phyloP scores from a whole-genome alignment of 2,113 vertebrate species.

The Malurus melanocephalus region DNA sequence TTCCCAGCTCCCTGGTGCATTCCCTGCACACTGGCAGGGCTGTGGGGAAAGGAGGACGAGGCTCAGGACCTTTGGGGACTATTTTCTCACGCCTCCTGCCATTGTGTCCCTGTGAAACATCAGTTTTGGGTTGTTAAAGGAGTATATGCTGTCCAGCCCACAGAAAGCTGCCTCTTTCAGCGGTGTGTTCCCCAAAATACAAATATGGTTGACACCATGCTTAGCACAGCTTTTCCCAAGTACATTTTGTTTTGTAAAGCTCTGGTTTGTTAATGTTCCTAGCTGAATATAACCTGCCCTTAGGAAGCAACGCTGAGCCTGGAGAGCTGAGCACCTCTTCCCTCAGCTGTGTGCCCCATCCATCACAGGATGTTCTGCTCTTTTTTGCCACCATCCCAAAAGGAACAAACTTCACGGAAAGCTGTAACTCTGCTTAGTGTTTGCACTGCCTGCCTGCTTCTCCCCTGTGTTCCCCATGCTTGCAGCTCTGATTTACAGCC shows the following conservation, averaged over 20 bases:
- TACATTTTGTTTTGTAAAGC: neutral
- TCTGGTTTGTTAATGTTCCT: neutral
- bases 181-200: neutral
- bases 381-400: neutral
- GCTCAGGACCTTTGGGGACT: neutral
- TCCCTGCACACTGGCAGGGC: neutral
- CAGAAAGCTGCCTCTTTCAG: neutral
- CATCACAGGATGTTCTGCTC: neutral
- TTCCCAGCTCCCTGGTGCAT: neutral
- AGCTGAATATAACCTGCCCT: neutral
- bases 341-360: neutral
- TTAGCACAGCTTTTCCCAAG: neutral
- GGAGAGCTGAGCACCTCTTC: neutral
- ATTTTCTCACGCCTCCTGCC: neutral
- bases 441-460: neutral
- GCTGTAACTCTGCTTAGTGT: neutral
- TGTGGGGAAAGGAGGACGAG: neutral
- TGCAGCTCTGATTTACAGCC: neutral
- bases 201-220: neutral
- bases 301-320: neutral
- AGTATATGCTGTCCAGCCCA: neutral
- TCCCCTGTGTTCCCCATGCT: neutral
- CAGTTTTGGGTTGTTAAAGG: neutral
- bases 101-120: neutral
- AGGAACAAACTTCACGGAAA: fast-evolving